Evolutionary conservation across 2,113 vertebrate species (phyloP).

Genomic region (Strix uralensis): DNA sequence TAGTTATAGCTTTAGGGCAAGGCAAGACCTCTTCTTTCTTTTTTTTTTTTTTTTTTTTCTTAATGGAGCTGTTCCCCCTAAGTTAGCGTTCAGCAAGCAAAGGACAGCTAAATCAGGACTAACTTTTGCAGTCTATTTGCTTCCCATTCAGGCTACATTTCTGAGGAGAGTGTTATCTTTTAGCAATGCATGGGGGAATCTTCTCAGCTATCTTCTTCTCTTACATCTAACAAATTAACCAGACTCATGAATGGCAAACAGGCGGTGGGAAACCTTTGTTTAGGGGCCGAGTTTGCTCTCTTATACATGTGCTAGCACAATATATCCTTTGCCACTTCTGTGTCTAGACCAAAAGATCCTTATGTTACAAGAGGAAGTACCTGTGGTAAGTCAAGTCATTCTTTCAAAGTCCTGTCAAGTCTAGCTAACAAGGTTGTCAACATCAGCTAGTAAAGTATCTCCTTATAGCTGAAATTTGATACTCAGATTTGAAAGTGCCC

Average conservation of each 20-base stretch:
- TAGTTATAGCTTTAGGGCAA: background rate
- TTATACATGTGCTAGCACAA: background rate
- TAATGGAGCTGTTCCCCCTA: background rate
- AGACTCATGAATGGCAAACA: background rate
- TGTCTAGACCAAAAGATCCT: background rate
- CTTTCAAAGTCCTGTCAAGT: background rate
- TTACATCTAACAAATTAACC: background rate
- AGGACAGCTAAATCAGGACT: background rate
- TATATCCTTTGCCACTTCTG: background rate
- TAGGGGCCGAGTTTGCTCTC: background rate
- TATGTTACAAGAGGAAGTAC: background rate
- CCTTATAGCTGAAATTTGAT: background rate
- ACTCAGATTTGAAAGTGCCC: background rate
- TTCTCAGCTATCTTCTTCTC: background rate
- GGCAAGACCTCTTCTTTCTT: background rate
- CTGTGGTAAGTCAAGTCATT: background rate
- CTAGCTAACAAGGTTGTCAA: background rate
- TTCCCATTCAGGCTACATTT: background rate
- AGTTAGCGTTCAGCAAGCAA: background rate
- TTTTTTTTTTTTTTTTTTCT: background rate
- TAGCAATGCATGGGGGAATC: background rate
- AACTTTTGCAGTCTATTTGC: background rate
- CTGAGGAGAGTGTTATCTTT: background rate
- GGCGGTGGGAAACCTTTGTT: background rate
- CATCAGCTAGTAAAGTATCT: background rate